Conservation (phyloP, 1,140 invertebrate genomes). For the Rhyacophila brunnea region DNA sequence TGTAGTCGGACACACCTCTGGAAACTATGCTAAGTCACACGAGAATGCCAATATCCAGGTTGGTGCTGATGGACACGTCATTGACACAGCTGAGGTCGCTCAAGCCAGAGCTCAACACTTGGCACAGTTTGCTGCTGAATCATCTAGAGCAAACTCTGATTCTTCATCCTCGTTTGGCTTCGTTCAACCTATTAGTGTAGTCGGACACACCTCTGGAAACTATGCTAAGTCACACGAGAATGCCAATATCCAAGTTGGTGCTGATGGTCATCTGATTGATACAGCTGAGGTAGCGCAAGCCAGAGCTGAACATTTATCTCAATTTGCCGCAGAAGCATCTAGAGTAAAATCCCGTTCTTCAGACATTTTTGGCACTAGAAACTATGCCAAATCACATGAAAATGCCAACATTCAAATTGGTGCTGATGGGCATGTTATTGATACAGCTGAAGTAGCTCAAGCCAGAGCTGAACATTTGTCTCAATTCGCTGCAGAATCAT, state of each 20-base stretch:
- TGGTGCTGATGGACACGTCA: conserved; percentile 43
- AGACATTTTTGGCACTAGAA: background rate
- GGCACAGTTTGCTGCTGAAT: conserved; percentile 38
- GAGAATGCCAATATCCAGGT: conserved; percentile 37
- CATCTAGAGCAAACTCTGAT: conserved; percentile 25
- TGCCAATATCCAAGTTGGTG: conserved; percentile 16
- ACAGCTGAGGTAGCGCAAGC: conserved; percentile 47
- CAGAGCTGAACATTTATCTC: conserved; percentile 41
- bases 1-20: no score
- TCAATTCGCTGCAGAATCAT: conserved; percentile 39
- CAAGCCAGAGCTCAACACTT: conserved; percentile 43
- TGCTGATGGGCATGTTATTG: conserved; percentile 42
- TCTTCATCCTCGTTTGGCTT: background rate
- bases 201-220: conserved; percentile 21
- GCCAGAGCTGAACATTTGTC: conserved; percentile 43
- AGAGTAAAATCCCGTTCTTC: background rate
- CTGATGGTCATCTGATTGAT: conserved; percentile 37
- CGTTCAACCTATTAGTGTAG: background rate
- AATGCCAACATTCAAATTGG: conserved; percentile 35
- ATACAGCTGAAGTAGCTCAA: conserved; percentile 38
- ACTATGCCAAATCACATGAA: conserved; percentile 13
- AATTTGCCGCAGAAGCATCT: conserved; percentile 39
- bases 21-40: no score
- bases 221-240: conserved; percentile 4
- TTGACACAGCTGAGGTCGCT: conserved; percentile 40